A percentile compares a stretch with the other conserved stretches of the same genome.
Evolutionary conservation across 2,797 vertebrate species (phyloP).

Genomic region (Atherinosoma microstoma): DNA sequence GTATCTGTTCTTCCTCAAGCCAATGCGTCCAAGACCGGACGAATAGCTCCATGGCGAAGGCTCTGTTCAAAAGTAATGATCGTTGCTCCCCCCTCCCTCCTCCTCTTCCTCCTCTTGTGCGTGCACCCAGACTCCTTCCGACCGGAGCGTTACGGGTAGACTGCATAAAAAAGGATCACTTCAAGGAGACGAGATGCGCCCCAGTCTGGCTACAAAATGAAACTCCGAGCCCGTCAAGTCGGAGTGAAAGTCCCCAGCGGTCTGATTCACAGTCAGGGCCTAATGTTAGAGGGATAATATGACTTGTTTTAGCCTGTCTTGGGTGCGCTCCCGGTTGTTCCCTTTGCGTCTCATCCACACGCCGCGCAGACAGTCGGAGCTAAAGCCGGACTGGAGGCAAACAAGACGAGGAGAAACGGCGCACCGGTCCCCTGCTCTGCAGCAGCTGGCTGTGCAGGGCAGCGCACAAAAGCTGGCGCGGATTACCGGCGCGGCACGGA

Average conservation of each 20-base stretch:
- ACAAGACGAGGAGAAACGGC: slow-evolving; percentile 72
- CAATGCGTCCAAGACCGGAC: slow-evolving; percentile 65
- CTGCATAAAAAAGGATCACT: slow-evolving; percentile 65
- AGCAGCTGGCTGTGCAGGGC: slow-evolving; percentile 83
- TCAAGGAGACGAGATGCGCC: slow-evolving; percentile 75
- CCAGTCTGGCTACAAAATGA: slow-evolving; percentile 67
- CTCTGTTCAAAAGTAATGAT: slow-evolving; percentile 66
- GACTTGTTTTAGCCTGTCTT: slow-evolving; percentile 41
- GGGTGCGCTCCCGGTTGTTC: slow-evolving; percentile 66
- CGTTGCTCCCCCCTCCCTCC: slow-evolving; percentile 46
- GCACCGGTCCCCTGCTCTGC: slow-evolving; percentile 85
- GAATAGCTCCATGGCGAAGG: slow-evolving; percentile 76
- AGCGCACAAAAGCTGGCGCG: slow-evolving; percentile 87
- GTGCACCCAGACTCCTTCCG: slow-evolving; percentile 61
- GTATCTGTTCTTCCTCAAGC: slow-evolving; percentile 59
- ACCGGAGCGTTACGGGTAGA: slow-evolving; percentile 50
- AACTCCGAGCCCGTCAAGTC: slow-evolving; percentile 68
- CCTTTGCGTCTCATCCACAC: slow-evolving; percentile 72
- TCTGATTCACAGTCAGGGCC: slow-evolving; percentile 49
- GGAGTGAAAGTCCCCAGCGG: slow-evolving; percentile 66
- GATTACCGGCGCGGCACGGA: slow-evolving; percentile 71
- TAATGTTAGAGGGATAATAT: background rate
- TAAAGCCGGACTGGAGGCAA: slow-evolving; percentile 75
- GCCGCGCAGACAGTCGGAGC: slow-evolving; percentile 71
- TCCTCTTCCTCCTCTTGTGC: slow-evolving; percentile 34